These are phyloP conservation scores for Sitta carolinensis DNA, from an alignment of 2,797 vertebrate species.

Conservation along the genomic window DNA sequence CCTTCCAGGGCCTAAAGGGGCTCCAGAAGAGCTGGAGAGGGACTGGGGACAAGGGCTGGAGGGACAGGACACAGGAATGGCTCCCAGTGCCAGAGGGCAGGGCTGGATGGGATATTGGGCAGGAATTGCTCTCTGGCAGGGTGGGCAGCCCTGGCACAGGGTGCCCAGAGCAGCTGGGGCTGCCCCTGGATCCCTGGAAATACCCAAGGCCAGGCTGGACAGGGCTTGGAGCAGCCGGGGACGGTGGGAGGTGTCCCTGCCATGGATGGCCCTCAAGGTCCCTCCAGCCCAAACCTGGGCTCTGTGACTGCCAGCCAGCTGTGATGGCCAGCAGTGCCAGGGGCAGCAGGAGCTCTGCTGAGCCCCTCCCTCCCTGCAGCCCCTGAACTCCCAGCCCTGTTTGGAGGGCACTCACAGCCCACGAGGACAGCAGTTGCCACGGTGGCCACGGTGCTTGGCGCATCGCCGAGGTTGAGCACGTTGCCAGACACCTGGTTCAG, in stretches of 20 bases:
- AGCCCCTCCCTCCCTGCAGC: constrained; percentile 69
- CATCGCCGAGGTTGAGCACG: constrained; percentile 91
- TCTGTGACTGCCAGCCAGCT: not conserved
- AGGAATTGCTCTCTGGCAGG: not conserved
- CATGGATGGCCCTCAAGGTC: not conserved
- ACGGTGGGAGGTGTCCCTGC: rapidly evolving
- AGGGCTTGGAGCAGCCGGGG: rapidly evolving
- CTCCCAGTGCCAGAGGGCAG: not conserved
- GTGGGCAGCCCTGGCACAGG: not conserved
- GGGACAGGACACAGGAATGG: not conserved
- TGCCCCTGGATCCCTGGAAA: not conserved
- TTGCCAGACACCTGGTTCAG: constrained; percentile 98
- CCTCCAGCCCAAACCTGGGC: not conserved
- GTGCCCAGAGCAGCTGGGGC: not conserved
- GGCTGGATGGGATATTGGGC: rapidly evolving
- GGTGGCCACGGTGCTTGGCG: constrained; percentile 91
- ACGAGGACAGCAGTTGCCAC: constrained; percentile 94
- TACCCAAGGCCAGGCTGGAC: rapidly evolving
- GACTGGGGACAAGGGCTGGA: rapidly evolving
- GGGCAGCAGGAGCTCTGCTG: constrained; percentile 80
- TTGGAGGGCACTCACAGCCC: constrained; percentile 91
- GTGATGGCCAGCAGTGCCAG: not conserved
- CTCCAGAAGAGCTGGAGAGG: not conserved
- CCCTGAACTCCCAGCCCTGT: constrained; percentile 67
- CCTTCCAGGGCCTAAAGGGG: rapidly evolving